A percentile compares a stretch with the other conserved stretches of the same genome.
These are phyloP conservation scores for Sipha flava DNA, from an alignment of 1,140 invertebrate species.

Conservation along the genomic window DNA sequence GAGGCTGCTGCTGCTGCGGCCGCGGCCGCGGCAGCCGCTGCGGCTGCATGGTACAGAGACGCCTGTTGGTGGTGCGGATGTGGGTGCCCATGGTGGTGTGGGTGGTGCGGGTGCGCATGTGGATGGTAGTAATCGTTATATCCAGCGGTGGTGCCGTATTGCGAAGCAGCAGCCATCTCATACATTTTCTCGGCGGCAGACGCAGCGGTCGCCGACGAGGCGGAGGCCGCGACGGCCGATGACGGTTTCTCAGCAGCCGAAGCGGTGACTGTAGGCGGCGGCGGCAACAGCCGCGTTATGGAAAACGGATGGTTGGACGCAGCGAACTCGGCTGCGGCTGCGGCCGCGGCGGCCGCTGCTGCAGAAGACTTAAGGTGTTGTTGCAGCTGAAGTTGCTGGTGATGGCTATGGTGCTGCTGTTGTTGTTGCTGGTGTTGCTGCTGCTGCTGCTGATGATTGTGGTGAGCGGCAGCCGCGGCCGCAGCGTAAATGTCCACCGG, in stretches of 20 bases:
- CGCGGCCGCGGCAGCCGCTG: constrained; percentile 52
- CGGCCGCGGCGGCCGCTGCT: constrained; percentile 43
- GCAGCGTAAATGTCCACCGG: constrained; percentile 37
- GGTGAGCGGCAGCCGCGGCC: constrained; percentile 33
- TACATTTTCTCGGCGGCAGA: constrained; percentile 15
- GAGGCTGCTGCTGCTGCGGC: not conserved
- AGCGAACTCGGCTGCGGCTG: constrained; percentile 52
- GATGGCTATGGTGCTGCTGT: constrained; percentile 42
- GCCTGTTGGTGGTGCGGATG: constrained; percentile 75
- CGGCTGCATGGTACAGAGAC: constrained; percentile 60
- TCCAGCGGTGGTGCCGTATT: constrained; percentile 43
- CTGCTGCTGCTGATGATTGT: constrained; percentile 33
- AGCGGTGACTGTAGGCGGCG: constrained; percentile 62
- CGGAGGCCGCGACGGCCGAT: not conserved
- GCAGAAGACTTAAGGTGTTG: constrained; percentile 37
- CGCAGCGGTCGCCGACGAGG: not conserved
- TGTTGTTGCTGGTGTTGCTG: constrained; percentile 42
- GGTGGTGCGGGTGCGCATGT: constrained; percentile 53
- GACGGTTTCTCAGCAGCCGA: constrained; percentile 41
- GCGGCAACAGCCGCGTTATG: constrained; percentile 80
- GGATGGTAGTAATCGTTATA: constrained; percentile 42
- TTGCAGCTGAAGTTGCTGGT: constrained; percentile 41
- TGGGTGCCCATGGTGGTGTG: constrained; percentile 70
- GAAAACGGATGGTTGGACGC: constrained; percentile 82
- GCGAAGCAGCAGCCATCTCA: constrained; percentile 20